Percentiles rank a stretch among this genome's conserved stretches.
These are phyloP conservation scores for Ranitomeya imitator DNA, from an alignment of 2,113 vertebrate species.

Conservation along the genomic window DNA sequence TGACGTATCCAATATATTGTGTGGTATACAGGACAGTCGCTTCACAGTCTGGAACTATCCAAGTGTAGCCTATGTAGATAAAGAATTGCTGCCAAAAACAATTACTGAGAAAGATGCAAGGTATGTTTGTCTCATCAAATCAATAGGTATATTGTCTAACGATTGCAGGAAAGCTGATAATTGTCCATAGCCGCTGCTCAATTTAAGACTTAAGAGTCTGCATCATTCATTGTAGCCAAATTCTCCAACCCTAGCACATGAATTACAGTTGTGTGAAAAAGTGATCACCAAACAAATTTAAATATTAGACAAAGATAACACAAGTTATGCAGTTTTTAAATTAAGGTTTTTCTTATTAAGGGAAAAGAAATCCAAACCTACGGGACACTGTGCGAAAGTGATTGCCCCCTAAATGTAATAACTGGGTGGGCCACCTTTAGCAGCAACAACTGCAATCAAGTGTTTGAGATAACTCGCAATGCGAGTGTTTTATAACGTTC, in stretches of 20 bases:
- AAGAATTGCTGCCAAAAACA: slow-evolving; percentile 88
- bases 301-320: no score
- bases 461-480: no score
- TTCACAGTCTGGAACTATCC: slow-evolving; percentile 93
- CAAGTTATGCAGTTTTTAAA: no score
- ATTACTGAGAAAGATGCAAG: slow-evolving; percentile 85
- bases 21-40: slow-evolving; percentile 86
- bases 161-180: neutral
- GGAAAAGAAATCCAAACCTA: no score
- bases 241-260: neutral
- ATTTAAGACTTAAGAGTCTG: neutral
- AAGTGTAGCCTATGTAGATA: slow-evolving; percentile 86
- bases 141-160: neutral
- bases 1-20: slow-evolving; percentile 87
- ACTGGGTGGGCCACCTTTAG: no score
- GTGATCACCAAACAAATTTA: no score
- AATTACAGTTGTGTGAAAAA: no score
- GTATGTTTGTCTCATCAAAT: slow-evolving; percentile 65
- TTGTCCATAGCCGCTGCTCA: neutral
- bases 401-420: no score
- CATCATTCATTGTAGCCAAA: neutral
- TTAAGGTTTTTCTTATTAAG: no score
- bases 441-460: no score
- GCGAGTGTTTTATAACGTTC: no score
- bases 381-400: no score